Evolutionary conservation across 2,113 vertebrate genomes (phyloP).

Genomic region (Chaetura pelagica): DNA sequence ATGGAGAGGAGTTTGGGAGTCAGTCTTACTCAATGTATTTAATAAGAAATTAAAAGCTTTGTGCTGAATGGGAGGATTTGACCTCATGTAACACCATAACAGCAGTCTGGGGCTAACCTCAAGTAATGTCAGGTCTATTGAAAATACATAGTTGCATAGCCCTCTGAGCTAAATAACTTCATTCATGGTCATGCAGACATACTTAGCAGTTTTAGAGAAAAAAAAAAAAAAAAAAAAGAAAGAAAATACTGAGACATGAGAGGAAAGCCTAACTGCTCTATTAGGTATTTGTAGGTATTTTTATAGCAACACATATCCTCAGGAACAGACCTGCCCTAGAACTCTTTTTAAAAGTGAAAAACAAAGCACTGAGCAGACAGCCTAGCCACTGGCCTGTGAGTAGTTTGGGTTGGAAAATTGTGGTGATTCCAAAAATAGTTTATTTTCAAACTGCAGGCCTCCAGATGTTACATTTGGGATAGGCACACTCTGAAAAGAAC

Average conservation of each 20-base stretch:
- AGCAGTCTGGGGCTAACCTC: slow-evolving; percentile 53
- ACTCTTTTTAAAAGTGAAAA: slow-evolving; percentile 62
- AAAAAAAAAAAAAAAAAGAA: not conserved
- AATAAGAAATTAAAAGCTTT: slow-evolving; percentile 53
- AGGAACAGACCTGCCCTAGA: slow-evolving; percentile 26
- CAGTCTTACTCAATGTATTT: not conserved
- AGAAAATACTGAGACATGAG: slow-evolving; percentile 44
- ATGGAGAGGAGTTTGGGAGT: not conserved
- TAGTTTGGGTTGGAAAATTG: slow-evolving; percentile 74
- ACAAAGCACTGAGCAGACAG: slow-evolving; percentile 61
- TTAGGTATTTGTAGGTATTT: slow-evolving; percentile 52
- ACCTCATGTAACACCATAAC: slow-evolving; percentile 43
- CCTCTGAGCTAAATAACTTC: slow-evolving; percentile 47
- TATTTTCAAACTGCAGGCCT: slow-evolving; percentile 66
- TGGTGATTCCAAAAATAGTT: slow-evolving; percentile 75
- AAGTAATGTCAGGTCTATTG: slow-evolving; percentile 51
- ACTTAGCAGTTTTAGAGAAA: slow-evolving; percentile 40
- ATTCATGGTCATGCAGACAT: slow-evolving; percentile 52
- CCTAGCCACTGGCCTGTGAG: slow-evolving; percentile 56
- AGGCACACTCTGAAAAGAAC: slow-evolving; percentile 52
- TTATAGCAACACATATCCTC: slow-evolving; percentile 48
- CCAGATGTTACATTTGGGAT: slow-evolving; percentile 75
- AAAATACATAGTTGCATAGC: slow-evolving; percentile 25
- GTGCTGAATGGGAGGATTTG: slow-evolving; percentile 5
- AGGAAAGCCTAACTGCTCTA: slow-evolving; percentile 18